Evolutionary conservation across 2,113 vertebrate genomes (phyloP), one percentile per base, ranked within the genome.

Genomic region (Heterocephalus glaber): DNA sequence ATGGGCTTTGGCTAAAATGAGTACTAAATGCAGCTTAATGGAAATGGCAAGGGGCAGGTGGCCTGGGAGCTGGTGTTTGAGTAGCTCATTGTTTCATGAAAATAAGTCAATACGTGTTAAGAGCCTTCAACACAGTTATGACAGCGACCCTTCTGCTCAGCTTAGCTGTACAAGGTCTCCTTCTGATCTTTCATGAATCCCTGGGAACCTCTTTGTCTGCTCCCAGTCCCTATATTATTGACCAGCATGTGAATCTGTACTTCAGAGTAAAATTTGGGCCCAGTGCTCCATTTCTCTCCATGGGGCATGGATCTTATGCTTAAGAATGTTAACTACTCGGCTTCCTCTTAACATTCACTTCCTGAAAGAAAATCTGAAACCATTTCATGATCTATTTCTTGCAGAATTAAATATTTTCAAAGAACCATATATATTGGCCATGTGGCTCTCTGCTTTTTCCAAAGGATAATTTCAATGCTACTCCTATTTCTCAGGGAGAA

Each of bases 341-440:
- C 65, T 94, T 94, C 86, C 47, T 92, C 66, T 85, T 82, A 65
- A 56, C 89, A 63, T 58, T 70, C 58, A 14, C 26, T 93, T 96
- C 85, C 66, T 66, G 68, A 94, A 87, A 93, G 86, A 60, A 93
- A 89, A 80, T 66, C 44, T 26, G 80, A 91, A 86, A 35, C 56
- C 28, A n/a, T 93, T 79, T 63, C 47, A 30, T 47, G 54, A 92
- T 54, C 63, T 86, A 30, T 19, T 20, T 83, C n/a, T 91, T 94
- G 60, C 61, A 65, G 87, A 97, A 96, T 91, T 91, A 93, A 92
- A 28, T 97, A 63, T 95, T 95, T 95, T 81, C 76, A 96, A 96
- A 89, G 61, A 81, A 96, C 61, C 6, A 1, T 90, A 93, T 60
- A 60, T 61, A 79, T 82, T 72, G 85, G 26, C 65, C 65, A 82